Evolutionary conservation across 2,113 vertebrate species (phyloP), one percentile per base, ranked within the genome.

Genomic region (Myxocyprinus asiaticus): DNA sequence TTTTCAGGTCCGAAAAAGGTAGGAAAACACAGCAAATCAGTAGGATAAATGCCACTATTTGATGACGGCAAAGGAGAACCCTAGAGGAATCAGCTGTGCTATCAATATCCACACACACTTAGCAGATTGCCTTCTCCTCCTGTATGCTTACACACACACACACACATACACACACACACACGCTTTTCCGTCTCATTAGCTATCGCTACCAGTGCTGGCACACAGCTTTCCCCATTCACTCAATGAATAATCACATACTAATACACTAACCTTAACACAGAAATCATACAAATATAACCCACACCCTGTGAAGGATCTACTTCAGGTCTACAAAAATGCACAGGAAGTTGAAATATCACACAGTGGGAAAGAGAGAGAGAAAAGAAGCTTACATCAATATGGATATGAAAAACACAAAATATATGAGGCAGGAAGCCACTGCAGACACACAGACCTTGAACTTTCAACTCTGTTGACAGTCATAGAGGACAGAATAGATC

Each of bases 61-160:
- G 56, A 78, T 70, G 58, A 68, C 59, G 55, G 59, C 47, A 61
- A 81, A 76, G 65, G 4, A 58, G 63, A 67, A 50, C 47, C 53
- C 22, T 14, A 48, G 11, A 70, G 17, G 14, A 43, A 65, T 62
- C 47, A 71, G 42, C 50, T 56, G 59, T 42, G 75, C 7, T 22
- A n/a, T 70, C 50, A 64, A 70, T 58, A 76, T 42, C 48, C 47
- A 48, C 33, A 66, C 65, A 58, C 45, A 33, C 43, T 70, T 44
- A 79, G 64, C 9, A 3, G 15, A 3, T 43, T 33, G 15, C 6
- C 6, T 77, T 58, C 55, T 22, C 51, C 58, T 77, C 64, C 76
- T 67, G 65, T 58, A 64, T 43, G 47, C 9, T 42, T 33, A 44
- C 45, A 14, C 5, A 11, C 64, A 33, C 56, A 58, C 43, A 56